Conservation (phyloP, 2,113 vertebrate species). For the Rallus limicola region DNA sequence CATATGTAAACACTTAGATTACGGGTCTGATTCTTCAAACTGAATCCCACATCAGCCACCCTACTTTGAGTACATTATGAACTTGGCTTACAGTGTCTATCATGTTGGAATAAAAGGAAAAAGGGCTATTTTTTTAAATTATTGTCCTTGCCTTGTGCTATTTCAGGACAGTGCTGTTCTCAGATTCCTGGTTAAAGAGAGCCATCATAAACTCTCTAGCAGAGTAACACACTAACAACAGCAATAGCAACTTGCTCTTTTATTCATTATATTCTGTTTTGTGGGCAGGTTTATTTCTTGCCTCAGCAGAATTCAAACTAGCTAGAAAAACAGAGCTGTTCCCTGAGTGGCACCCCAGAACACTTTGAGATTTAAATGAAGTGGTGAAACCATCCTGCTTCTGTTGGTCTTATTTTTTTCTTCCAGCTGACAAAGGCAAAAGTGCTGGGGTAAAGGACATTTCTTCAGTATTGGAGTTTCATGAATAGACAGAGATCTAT, state of each 20-base stretch:
- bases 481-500: neutral
- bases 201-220: neutral
- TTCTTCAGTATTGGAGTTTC: neutral
- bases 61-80: neutral
- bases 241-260: neutral
- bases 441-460: neutral
- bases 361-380: neutral
- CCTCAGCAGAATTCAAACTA: neutral
- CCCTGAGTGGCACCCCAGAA: neutral
- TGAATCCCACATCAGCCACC: neutral
- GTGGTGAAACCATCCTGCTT: neutral
- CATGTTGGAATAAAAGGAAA: neutral
- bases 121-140: neutral
- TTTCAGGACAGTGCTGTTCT: neutral
- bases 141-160: neutral
- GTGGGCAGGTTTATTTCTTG: neutral
- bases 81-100: neutral
- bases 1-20: neutral
- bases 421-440: neutral
- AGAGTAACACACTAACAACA: neutral
- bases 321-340: neutral
- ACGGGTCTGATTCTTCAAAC: neutral
- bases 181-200: neutral
- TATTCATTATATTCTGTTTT: accelerated
- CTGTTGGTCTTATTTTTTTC: neutral